Percentiles rank a stretch among this genome's conserved stretches.
Evolutionary conservation across 2,888 invertebrate species (phyloP).

Genomic region (Meloe dianella): DNA sequence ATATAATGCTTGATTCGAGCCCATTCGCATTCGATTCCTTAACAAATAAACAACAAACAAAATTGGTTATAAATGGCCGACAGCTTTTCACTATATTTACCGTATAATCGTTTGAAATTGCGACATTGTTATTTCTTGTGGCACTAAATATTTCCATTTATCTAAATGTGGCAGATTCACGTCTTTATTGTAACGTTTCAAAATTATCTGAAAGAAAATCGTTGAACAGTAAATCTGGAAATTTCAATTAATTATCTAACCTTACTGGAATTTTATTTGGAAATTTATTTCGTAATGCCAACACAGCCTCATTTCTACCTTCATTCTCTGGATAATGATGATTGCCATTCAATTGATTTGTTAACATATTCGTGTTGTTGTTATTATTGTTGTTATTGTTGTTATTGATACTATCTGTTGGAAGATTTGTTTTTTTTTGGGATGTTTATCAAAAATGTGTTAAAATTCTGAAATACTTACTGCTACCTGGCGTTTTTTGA

Average conservation of each 20-base stretch:
- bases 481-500: neutral
- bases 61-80: conserved; percentile 4
- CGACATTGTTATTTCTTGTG: conserved; percentile 87
- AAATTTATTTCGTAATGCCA: conserved; percentile 78
- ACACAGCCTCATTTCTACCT: conserved; percentile 76
- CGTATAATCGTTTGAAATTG: conserved; percentile 86
- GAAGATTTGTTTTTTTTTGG: too few relatives aligned
- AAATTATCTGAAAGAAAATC: conserved; percentile 71
- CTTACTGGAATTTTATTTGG: conserved; percentile 83
- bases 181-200: conserved; percentile 82
- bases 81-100: conserved; percentile 60
- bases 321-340: conserved; percentile 49
- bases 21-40: conserved; percentile 65
- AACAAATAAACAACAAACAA: conserved; percentile 36
- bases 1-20: conserved; percentile 77
- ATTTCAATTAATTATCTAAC: conserved; percentile 39
- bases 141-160: conserved; percentile 87
- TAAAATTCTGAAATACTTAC: too few relatives aligned
- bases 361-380: conserved; percentile 14
- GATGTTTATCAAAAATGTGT: too few relatives aligned
- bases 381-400: too few relatives aligned
- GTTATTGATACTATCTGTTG: neutral
- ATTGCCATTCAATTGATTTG: neutral
- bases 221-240: neutral
- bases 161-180: conserved; percentile 76